phyloP scores from a whole-genome alignment of 1,140 invertebrate species.

The Eupeodes corollae region DNA sequence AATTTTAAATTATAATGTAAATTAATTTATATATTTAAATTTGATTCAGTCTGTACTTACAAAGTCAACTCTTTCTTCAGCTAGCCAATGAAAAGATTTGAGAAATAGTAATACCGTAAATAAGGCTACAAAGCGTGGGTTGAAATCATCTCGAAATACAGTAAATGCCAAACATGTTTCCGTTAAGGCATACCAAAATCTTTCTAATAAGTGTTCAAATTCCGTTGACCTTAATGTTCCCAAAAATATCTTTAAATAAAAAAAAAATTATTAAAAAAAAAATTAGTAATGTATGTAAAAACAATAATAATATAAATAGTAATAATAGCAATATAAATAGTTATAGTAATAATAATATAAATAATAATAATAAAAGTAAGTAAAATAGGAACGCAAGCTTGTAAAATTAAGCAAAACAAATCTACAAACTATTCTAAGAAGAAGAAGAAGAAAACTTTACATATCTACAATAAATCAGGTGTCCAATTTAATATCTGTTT shows the following conservation, averaged over 20 bases:
- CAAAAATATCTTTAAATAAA: slow-evolving; percentile 64
- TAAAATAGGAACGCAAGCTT: too few species aligned
- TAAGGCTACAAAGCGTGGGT: slow-evolving; percentile 93
- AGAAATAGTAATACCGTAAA: slow-evolving; percentile 95
- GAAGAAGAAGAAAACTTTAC: too few species aligned
- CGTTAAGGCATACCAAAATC: slow-evolving; percentile 98
- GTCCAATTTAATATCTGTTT: too few species aligned
- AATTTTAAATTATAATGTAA: neutral
- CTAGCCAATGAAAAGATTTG: slow-evolving; percentile 99
- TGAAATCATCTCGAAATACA: slow-evolving; percentile 98
- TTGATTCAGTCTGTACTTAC: slow-evolving; percentile 66
- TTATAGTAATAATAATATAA: too few species aligned
- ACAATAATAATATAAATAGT: neutral
- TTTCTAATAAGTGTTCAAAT: slow-evolving; percentile 96
- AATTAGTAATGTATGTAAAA: neutral
- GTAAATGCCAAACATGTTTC: slow-evolving; percentile 99
- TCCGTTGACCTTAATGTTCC: slow-evolving; percentile 92
- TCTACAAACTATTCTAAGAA: too few species aligned
- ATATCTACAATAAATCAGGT: too few species aligned
- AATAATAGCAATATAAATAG: too few species aligned
- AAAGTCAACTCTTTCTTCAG: slow-evolving; percentile 97
- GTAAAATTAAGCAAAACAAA: too few species aligned
- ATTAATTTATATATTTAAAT: too few species aligned
- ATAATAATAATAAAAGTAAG: too few species aligned
- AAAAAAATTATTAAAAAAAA: neutral